Conservation (phyloP, 2,113 vertebrate genomes). For the Dasyornis broadbenti region DNA sequence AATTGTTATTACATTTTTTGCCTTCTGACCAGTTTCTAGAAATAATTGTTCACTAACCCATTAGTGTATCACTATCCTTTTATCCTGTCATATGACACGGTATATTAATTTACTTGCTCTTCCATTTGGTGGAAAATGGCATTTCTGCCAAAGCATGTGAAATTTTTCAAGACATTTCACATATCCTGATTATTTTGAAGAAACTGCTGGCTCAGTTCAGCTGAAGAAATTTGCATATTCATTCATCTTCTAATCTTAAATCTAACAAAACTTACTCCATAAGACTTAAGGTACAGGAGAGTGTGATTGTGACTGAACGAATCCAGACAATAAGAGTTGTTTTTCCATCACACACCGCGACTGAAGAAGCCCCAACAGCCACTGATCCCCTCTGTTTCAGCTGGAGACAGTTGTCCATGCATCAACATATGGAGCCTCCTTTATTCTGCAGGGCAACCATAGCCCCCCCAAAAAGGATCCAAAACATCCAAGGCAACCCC, state of each 20-base stretch:
- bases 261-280: neutral
- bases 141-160: neutral
- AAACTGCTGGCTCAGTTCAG: neutral
- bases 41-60: neutral
- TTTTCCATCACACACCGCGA: neutral
- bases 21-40: neutral
- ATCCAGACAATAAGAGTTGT: neutral
- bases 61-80: neutral
- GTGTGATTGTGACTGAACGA: neutral
- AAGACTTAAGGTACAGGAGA: neutral
- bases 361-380: neutral
- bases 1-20: neutral
- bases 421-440: neutral
- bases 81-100: neutral
- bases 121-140: neutral
- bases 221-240: neutral
- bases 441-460: neutral
- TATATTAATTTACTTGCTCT: neutral
- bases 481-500: neutral
- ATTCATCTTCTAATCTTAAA: neutral
- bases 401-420: fast-evolving
- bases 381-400: neutral
- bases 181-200: neutral
- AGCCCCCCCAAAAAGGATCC: neutral
- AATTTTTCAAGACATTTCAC: neutral